A percentile compares a stretch with the other conserved stretches of the same genome.
Conservation (phyloP, 2,888 invertebrate genomes). For the Gnatocerus cornutus region DNA sequence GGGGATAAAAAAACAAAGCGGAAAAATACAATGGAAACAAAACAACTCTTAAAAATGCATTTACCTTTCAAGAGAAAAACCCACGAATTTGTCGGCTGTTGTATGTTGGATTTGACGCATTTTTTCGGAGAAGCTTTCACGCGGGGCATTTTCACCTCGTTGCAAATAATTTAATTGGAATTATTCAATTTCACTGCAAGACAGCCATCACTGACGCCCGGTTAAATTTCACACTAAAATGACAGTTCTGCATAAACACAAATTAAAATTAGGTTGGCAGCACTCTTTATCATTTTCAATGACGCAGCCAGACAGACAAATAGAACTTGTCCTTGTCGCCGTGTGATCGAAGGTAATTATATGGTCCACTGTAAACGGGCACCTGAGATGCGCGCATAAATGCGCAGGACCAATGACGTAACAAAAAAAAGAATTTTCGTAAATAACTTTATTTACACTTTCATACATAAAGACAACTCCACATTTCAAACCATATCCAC, state of each 20-base stretch:
- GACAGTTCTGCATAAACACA: slow-evolving; percentile 57
- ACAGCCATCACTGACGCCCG: slow-evolving; percentile 59
- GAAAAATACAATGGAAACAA: slow-evolving; percentile 46
- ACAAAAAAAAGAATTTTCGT: not conserved
- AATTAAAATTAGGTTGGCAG: slow-evolving; percentile 51
- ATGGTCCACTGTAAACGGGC: slow-evolving; percentile 16
- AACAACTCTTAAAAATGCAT: slow-evolving; percentile 21
- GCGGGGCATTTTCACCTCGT: slow-evolving; percentile 72
- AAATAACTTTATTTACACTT: slow-evolving; percentile 28
- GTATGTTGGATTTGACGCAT: slow-evolving; percentile 72
- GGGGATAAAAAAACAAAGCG: slow-evolving; percentile 27
- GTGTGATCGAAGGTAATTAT: not conserved
- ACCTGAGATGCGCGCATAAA: slow-evolving; percentile 29
- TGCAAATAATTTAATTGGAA: slow-evolving; percentile 14
- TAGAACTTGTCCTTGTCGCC: not conserved
- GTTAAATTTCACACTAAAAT: slow-evolving; percentile 59
- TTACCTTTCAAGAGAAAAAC: slow-evolving; percentile 79
- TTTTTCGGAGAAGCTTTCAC: slow-evolving; percentile 74
- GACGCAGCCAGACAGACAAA: slow-evolving; percentile 39
- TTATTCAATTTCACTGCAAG: slow-evolving; percentile 39
- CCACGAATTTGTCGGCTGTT: slow-evolving; percentile 80
- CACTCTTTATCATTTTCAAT: slow-evolving; percentile 49
- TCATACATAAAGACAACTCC: slow-evolving; percentile 16
- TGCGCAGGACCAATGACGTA: slow-evolving; percentile 3
- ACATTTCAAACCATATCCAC: slow-evolving; percentile 23